phyloP scores from a whole-genome alignment of 2,888 invertebrate genomes.

The Aricia artaxerxes region DNA sequence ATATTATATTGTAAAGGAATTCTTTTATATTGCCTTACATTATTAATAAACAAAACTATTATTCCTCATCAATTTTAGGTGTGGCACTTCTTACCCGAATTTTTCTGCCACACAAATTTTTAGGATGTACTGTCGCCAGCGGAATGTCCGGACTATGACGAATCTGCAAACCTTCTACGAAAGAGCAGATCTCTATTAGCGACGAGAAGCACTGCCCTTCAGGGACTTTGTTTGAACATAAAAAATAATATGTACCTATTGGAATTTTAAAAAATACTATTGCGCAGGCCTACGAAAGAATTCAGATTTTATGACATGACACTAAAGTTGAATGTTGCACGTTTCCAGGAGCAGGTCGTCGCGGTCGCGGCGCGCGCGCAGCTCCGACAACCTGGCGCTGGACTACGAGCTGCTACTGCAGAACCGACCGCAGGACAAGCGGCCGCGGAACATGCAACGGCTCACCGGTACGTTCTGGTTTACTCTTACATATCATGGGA shows the following conservation, averaged over 20 bases:
- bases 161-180: too few relatives aligned
- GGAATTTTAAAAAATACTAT: neutral
- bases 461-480: constrained; percentile 58
- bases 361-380: constrained; percentile 62
- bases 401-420: constrained; percentile 87
- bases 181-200: too few relatives aligned
- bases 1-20: neutral
- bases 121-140: too few relatives aligned
- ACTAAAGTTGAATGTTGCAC: neutral
- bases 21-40: neutral
- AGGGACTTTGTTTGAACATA: too few relatives aligned
- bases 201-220: too few relatives aligned
- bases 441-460: constrained; percentile 69
- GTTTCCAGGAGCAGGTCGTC: constrained; percentile 46
- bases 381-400: constrained; percentile 84
- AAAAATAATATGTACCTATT: too few relatives aligned
- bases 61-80: neutral
- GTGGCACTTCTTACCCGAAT: too few relatives aligned
- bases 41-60: neutral
- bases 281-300: neutral
- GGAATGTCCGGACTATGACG: too few relatives aligned
- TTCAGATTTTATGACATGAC: neutral
- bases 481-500: too few relatives aligned
- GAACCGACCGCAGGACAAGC: constrained; percentile 64
- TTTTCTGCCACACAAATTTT: too few relatives aligned